Evolutionary conservation across 1,140 invertebrate genomes (phyloP).

Genomic region (Drosophila saltans): DNA sequence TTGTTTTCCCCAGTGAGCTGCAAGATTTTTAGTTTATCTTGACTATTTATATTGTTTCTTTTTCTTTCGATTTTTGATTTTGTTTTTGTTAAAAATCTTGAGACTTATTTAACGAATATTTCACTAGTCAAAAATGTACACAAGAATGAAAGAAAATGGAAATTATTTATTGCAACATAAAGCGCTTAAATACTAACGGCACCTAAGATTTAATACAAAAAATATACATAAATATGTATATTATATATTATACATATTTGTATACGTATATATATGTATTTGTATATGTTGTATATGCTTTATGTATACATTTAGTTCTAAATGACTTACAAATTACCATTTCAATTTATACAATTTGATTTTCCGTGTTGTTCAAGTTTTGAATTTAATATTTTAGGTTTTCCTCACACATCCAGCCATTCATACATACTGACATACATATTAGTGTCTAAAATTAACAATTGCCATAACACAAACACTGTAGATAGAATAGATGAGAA

Average conservation of each 20-base stretch:
- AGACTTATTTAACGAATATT: neutral
- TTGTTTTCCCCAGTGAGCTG: constrained; percentile 83
- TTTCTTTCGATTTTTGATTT: constrained; percentile 52
- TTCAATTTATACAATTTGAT: constrained; percentile 64
- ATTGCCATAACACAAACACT: neutral
- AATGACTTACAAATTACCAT: constrained; percentile 29
- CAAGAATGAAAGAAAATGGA: constrained; percentile 13
- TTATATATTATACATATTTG: constrained; percentile 21
- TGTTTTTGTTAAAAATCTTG: constrained; percentile 66
- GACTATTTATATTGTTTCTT: constrained; percentile 37
- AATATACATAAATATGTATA: constrained; percentile 49
- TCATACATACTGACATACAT: constrained; percentile 37
- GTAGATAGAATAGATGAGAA: neutral
- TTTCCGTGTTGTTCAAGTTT: constrained; percentile 15
- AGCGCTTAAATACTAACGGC: constrained; percentile 70
- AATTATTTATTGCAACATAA: constrained; percentile 54
- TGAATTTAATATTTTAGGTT: constrained; percentile 12
- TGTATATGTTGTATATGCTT: constrained; percentile 21
- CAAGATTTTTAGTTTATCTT: constrained; percentile 53
- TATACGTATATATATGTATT: constrained; percentile 21
- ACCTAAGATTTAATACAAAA: constrained; percentile 72
- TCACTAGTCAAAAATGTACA: constrained; percentile 18
- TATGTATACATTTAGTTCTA: constrained; percentile 6
- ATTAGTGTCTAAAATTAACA: neutral
- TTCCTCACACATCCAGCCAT: constrained; percentile 37